phyloP scores from a whole-genome alignment of 2,888 invertebrate genomes.

The Coleophora flavipennella region DNA sequence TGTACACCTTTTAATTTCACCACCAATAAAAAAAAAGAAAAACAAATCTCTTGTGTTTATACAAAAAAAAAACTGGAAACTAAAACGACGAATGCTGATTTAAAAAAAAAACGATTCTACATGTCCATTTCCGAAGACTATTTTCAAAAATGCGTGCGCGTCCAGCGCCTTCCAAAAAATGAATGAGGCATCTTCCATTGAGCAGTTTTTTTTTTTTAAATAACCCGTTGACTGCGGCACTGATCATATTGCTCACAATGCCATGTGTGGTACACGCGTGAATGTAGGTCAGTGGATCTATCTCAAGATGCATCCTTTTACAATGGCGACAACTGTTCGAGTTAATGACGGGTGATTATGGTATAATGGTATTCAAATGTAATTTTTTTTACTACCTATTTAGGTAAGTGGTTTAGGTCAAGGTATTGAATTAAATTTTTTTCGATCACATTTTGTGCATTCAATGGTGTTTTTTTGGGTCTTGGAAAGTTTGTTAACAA shows the following conservation, averaged over 20 bases:
- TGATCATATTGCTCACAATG: conserved; percentile 33
- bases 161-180: conserved; percentile 37
- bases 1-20: conserved; percentile 7
- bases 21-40: background rate
- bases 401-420: conserved; percentile 14
- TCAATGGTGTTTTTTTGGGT: background rate
- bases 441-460: conserved; percentile 2
- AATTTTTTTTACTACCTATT: conserved; percentile 15
- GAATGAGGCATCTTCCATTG: conserved; percentile 43
- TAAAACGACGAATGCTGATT: background rate
- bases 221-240: conserved; percentile 19
- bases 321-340: conserved; percentile 18
- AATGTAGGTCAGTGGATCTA: conserved; percentile 54
- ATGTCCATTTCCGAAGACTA: background rate
- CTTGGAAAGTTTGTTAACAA: background rate
- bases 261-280: conserved; percentile 30
- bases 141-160: conserved; percentile 26
- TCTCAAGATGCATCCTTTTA: conserved; percentile 48
- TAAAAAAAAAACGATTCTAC: background rate
- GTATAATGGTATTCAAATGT: conserved; percentile 10
- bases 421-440: conserved; percentile 18
- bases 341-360: conserved; percentile 11
- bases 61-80: background rate
- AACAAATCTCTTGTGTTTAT: background rate
- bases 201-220: conserved; percentile 46